phyloP scores from a whole-genome alignment of 1,140 invertebrate species.

The Pygmarrhopalites habei region DNA sequence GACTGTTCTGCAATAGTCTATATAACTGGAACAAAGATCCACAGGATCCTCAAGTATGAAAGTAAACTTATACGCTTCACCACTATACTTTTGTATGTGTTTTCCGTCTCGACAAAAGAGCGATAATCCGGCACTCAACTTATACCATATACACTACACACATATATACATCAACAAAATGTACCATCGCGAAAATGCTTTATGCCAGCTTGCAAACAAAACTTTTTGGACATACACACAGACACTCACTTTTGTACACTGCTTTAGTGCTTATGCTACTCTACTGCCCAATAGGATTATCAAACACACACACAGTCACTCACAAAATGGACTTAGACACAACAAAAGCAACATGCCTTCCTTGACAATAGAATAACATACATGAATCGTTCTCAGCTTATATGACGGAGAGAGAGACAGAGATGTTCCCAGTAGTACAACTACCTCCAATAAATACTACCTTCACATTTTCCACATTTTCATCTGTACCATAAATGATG shows the following conservation, averaged over 20 bases:
- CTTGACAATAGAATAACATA: not conserved
- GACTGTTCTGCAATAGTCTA: not conserved
- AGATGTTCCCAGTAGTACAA: not conserved
- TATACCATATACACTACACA: not conserved
- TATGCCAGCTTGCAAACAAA: conserved; percentile 7
- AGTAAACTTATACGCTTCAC: conserved; percentile 12
- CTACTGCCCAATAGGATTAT: conserved; percentile 4
- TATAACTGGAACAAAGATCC: not conserved
- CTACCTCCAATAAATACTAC: not conserved
- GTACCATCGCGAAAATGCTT: conserved; percentile 12
- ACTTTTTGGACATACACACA: too few species aligned
- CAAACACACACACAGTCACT: not conserved
- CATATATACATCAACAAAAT: not conserved
- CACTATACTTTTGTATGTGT: conserved; percentile 13
- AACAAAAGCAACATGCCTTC: not conserved
- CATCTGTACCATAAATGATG: not conserved
- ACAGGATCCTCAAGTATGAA: not conserved
- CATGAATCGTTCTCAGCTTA: not conserved
- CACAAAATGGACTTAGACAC: too few species aligned
- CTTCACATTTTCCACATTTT: not conserved
- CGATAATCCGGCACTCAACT: conserved; percentile 19
- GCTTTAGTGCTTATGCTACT: not conserved
- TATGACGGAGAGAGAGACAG: not conserved
- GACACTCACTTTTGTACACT: not conserved
- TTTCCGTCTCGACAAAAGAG: conserved; percentile 10